phyloP scores from a whole-genome alignment of 2,888 invertebrate species.

The Coelopa pilipes region DNA sequence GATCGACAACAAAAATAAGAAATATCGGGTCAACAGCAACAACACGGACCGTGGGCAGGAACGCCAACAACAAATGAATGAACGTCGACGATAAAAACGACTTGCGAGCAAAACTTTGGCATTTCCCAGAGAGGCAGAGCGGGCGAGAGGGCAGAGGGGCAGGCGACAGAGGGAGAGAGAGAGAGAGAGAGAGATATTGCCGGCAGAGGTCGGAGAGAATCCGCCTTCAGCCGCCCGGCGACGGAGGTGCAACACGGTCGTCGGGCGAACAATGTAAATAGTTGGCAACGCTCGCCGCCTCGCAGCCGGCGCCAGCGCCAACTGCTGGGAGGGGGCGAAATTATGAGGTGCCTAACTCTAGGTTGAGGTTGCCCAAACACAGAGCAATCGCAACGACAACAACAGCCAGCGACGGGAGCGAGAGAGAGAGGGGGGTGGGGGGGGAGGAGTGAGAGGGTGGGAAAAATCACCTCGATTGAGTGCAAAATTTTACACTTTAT shows the following conservation, averaged over 20 bases:
- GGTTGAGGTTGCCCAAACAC: neutral
- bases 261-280: neutral
- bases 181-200: too few relatives aligned
- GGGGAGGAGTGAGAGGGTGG: neutral
- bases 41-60: neutral
- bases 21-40: constrained; percentile 23
- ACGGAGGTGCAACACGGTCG: neutral
- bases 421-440: neutral
- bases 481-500: constrained; percentile 64
- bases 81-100: constrained; percentile 37
- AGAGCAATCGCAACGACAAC: neutral
- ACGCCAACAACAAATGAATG: constrained; percentile 24
- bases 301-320: too few relatives aligned
- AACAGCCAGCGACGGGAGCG: neutral
- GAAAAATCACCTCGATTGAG: constrained; percentile 55
- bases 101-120: constrained; percentile 37
- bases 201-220: too few relatives aligned
- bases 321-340: neutral
- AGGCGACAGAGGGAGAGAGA: neutral
- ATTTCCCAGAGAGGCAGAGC: constrained; percentile 4
- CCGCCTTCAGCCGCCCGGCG: too few relatives aligned
- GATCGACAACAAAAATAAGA: neutral
- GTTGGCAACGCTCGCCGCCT: neutral
- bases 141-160: neutral
- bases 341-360: neutral